Evolutionary conservation across 1,140 invertebrate genomes (phyloP).

Genomic region (Eubasilissa regina): DNA sequence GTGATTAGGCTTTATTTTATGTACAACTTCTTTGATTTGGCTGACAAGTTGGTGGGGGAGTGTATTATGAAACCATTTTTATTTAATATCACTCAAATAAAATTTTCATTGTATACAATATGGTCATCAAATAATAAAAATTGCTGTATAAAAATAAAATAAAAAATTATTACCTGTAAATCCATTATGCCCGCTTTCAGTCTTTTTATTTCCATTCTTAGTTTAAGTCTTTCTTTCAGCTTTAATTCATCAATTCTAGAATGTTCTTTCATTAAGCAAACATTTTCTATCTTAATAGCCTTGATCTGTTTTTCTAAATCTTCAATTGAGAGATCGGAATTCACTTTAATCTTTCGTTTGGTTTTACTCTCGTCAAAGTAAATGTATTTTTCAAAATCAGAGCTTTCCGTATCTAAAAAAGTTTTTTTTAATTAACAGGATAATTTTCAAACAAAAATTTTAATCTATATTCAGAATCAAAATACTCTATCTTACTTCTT

Average conservation of each 20-base stretch:
- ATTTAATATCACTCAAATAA: too few species aligned
- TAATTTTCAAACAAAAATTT: conserved; percentile 9
- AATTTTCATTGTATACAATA: too few species aligned
- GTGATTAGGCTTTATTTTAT: too few species aligned
- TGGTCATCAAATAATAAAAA: too few species aligned
- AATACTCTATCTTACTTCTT: too few species aligned
- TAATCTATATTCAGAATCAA: too few species aligned
- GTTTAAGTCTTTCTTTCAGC: conserved; percentile 52
- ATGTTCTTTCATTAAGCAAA: conserved; percentile 49
- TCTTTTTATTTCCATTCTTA: conserved; percentile 50
- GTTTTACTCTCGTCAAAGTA: conserved; percentile 56
- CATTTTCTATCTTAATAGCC: conserved; percentile 51
- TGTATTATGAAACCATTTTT: too few species aligned
- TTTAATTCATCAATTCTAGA: conserved; percentile 54
- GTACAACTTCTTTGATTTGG: too few species aligned
- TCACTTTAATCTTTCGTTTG: conserved; percentile 52
- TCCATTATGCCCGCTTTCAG: conserved; percentile 46
- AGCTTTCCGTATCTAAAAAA: conserved; percentile 53
- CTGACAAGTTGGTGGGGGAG: too few species aligned
- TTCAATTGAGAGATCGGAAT: conserved; percentile 33
- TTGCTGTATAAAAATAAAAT: too few species aligned
- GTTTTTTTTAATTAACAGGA: neutral
- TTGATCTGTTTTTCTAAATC: conserved; percentile 44
- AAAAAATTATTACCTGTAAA: conserved; percentile 41
- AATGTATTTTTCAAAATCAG: conserved; percentile 56